Evolutionary conservation across 2,888 invertebrate species (phyloP).

Genomic region (Eumacrocentrus americanus): DNA sequence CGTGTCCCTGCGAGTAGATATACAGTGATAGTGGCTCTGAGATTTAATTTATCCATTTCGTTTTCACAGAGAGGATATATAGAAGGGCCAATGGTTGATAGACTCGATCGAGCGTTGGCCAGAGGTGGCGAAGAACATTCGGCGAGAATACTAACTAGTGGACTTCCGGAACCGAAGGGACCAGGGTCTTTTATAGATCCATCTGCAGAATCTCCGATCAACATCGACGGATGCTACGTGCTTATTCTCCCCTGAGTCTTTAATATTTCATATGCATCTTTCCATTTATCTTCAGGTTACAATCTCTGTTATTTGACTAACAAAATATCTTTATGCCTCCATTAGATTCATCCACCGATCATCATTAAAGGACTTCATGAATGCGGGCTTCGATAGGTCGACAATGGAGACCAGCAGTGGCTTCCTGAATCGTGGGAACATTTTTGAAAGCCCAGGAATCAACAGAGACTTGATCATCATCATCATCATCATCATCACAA

Average conservation of each 20-base stretch:
- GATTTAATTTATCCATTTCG: constrained; percentile 21
- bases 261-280: not conserved
- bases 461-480: not conserved
- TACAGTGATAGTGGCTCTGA: not conserved
- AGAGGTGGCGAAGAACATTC: constrained; percentile 22
- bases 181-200: constrained; percentile 3
- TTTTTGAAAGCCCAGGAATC: not conserved
- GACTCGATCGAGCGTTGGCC: constrained; percentile 13
- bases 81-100: constrained; percentile 10
- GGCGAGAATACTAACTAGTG: constrained; percentile 37
- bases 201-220: constrained; percentile 36
- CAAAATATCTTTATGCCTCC: not conserved
- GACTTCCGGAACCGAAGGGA: constrained; percentile 34
- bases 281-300: not conserved
- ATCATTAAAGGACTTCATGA: no score
- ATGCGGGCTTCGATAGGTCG: not conserved
- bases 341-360: no score
- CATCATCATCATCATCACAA: constrained; percentile 5
- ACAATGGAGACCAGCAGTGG: no score
- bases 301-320: not conserved
- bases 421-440: constrained; percentile 14
- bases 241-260: not conserved
- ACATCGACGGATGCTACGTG: not conserved
- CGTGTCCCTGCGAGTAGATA: not conserved
- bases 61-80: constrained; percentile 3